Percentiles rank a stretch among this genome's conserved stretches.
These are phyloP conservation scores for Holotrichia oblita DNA, from an alignment of 1,140 invertebrate species.

Conservation along the genomic window DNA sequence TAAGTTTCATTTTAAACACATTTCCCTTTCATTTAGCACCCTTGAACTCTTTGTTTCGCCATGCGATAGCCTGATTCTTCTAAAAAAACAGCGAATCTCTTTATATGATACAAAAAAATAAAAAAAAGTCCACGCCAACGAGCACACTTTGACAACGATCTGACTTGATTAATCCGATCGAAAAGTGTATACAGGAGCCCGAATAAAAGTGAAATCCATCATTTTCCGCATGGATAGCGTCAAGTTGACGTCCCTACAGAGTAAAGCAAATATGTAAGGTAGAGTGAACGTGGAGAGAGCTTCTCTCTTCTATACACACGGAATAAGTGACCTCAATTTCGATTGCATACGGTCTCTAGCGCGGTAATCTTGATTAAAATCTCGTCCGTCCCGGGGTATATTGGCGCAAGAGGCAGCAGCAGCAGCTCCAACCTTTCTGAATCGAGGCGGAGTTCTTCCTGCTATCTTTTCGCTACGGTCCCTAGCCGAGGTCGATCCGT, in stretches of 20 bases:
- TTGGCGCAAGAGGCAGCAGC: not conserved
- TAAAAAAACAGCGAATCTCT: too few species aligned
- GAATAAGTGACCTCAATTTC: slow-evolving; percentile 7
- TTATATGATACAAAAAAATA: too few species aligned
- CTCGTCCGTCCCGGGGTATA: not conserved
- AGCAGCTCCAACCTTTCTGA: not conserved
- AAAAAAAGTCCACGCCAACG: not conserved
- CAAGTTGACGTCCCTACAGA: not conserved
- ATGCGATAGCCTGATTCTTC: too few species aligned
- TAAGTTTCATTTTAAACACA: not conserved
- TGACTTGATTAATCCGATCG: slow-evolving; percentile 16
- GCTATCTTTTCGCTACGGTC: slow-evolving; percentile 3
- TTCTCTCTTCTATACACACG: not conserved
- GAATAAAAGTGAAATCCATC: slow-evolving; percentile 9
- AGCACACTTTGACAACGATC: slow-evolving; percentile 7
- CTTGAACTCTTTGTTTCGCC: not conserved
- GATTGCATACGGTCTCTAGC: not conserved
- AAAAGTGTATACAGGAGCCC: not conserved
- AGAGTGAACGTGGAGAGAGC: not conserved
- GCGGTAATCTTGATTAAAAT: slow-evolving; percentile 12
- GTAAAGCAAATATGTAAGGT: not conserved
- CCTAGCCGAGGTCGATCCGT: not conserved
- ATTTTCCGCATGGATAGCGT: not conserved
- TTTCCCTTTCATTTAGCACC: not conserved
- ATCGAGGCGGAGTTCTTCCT: not conserved